Conservation (phyloP, 2,797 vertebrate genomes). For the Tolypeutes matacus region DNA sequence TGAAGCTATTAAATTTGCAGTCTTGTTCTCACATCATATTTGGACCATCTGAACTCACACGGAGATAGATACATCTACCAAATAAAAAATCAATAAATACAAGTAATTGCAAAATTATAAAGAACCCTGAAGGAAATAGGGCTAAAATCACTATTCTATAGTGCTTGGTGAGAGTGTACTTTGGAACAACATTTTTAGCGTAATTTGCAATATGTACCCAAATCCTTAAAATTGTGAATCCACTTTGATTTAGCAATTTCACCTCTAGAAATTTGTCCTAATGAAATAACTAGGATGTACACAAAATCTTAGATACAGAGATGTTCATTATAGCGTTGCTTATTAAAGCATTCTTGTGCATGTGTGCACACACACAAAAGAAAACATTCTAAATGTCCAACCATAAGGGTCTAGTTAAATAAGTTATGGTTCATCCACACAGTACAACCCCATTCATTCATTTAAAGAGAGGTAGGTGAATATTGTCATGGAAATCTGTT, state of each 20-base stretch:
- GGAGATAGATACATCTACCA: background rate
- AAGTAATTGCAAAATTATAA: background rate
- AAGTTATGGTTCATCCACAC: background rate
- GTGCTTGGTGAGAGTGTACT: background rate
- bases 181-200: background rate
- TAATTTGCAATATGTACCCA: background rate
- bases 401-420: background rate
- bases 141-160: background rate
- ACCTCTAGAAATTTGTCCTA: background rate
- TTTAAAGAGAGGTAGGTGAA: background rate
- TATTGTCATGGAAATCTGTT: background rate
- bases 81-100: background rate
- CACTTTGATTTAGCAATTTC: background rate
- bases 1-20: background rate
- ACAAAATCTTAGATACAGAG: background rate
- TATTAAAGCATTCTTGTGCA: background rate
- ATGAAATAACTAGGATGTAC: background rate
- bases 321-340: background rate
- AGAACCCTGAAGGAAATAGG: background rate
- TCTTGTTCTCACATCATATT: background rate
- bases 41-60: background rate
- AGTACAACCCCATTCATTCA: background rate
- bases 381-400: background rate
- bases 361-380: background rate
- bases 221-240: background rate